Base-by-base conservation (phyloP, 2,888 invertebrate species). In the Plebejus argus region DNA sequence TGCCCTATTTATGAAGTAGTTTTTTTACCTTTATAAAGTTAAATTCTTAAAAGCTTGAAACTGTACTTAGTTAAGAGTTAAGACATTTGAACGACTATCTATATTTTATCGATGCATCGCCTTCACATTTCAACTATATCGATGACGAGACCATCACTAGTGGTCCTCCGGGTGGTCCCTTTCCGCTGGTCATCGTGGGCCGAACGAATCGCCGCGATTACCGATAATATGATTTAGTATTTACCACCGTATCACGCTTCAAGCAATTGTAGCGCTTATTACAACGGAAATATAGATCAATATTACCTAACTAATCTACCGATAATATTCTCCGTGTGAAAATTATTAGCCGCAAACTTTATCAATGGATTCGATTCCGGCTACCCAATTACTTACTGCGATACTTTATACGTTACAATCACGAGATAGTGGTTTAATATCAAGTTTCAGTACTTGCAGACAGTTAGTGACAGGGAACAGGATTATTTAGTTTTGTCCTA, bases 151-250 rank as follows among this genome's bases (percentile, higher is more conserved):
- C 45, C 72, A 10, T 35, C 72, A 45, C 72, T 72, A 72, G 45
- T 45, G 72, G 66, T 66, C 28, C 72, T 23, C 53, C 74, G 74
- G 74, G 74, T 74, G 53, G 74, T 53, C 74, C 53, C 18, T 39
- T 72, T 39, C 45, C 53, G 74, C 53, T 74, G 74, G 74, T 74
- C 74, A 49, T 74, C 74, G 72, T 53, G 74, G 45, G 72, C 74
- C 18, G 45, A 49, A 74, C 74, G 49, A 74, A 74, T 74, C 53
- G 49, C 45, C 28, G 12, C 28, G 74, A 53, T 74, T 53, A 74
- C 53, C 49, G 74, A 74, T 74, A 49, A 74, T 53, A 74, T 74
- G 74, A 53, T 74, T 53, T 74, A 74, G 23, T 49, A 53, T 74
- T 53, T 74, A 74, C 49, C 53, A 28, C 28, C 53, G 28, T 74